Evolutionary conservation across 2,113 vertebrate species (phyloP).

Genomic region (Colaptes auratus): DNA sequence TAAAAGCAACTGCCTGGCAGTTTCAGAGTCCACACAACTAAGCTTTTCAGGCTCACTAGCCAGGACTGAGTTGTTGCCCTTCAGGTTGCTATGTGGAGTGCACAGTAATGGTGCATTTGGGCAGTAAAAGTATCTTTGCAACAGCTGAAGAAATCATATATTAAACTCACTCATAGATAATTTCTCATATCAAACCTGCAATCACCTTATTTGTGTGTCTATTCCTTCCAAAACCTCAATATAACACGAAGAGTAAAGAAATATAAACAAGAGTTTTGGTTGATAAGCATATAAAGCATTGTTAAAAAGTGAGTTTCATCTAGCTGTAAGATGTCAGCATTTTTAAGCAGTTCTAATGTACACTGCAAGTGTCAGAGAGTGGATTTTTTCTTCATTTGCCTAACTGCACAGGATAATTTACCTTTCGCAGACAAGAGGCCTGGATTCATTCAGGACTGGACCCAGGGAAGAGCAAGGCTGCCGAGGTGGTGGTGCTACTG

Average conservation of each 20-base stretch:
- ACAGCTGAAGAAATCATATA: background rate
- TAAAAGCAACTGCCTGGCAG: background rate
- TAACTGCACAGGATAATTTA: constrained; percentile 38
- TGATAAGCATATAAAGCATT: background rate
- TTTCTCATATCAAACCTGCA: background rate
- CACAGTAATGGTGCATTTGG: background rate
- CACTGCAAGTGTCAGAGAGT: too few species aligned
- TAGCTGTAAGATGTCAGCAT: background rate
- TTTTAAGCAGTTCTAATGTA: background rate
- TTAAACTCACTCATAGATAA: background rate
- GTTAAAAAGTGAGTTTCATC: background rate
- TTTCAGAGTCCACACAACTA: background rate
- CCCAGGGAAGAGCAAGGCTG: constrained; percentile 94
- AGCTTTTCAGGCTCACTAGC: background rate
- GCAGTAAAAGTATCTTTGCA: background rate
- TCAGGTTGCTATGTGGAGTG: background rate
- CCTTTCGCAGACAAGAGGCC: constrained; percentile 95
- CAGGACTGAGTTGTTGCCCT: background rate
- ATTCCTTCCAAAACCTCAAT: background rate
- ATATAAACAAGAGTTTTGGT: background rate
- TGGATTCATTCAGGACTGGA: constrained; percentile 82
- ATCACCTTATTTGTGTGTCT: background rate
- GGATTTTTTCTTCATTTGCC: background rate
- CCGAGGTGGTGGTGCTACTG: constrained; percentile 90
- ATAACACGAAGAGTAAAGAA: background rate